Evolutionary conservation across 1,140 invertebrate species (phyloP).

Genomic region (Whitmania pigra): DNA sequence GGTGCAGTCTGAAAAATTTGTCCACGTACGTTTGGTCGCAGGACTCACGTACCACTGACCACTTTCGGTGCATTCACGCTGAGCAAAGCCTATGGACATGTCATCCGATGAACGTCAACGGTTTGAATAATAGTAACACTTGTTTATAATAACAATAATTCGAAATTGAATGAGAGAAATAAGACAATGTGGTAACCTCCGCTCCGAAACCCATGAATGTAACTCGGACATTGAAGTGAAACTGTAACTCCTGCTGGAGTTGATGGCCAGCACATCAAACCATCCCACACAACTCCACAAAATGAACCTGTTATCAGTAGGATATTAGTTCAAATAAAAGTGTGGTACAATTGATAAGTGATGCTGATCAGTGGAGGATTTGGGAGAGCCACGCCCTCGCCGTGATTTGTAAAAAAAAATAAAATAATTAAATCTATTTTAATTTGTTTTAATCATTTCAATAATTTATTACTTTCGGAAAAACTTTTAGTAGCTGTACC

Average conservation of each 20-base stretch:
- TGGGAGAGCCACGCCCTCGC: no score
- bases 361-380: no score
- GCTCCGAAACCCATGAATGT: neutral
- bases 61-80: slow-evolving; percentile 29
- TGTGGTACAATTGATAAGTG: no score
- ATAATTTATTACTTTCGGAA: no score
- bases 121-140: neutral
- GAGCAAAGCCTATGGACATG: neutral
- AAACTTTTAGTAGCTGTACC: no score
- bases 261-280: slow-evolving; percentile 9
- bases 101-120: neutral
- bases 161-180: neutral
- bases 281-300: slow-evolving; percentile 10
- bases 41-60: slow-evolving; percentile 33
- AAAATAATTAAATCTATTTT: no score
- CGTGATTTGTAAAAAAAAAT: no score
- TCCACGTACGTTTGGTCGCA: slow-evolving; percentile 31
- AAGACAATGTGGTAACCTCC: neutral
- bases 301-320: no score
- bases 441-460: no score
- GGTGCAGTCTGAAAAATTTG: slow-evolving; percentile 30
- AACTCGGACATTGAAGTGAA: slow-evolving; percentile 4
- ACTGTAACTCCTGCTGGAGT: slow-evolving; percentile 4
- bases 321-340: no score
- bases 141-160: neutral